phyloP scores from a whole-genome alignment of 2,888 invertebrate genomes.

The Trichogramma dendrolimi region DNA sequence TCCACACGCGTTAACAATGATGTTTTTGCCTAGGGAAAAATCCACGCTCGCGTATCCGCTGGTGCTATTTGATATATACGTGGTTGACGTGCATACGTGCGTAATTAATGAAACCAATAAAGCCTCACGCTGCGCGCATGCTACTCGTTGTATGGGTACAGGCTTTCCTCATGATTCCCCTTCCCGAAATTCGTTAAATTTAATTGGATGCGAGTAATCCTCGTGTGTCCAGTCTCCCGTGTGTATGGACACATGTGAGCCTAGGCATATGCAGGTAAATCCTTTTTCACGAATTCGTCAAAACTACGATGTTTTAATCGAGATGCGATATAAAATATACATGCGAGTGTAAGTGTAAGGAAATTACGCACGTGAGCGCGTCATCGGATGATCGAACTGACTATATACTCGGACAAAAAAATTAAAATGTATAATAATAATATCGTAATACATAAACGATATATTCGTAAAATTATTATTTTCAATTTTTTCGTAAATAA shows the following conservation, averaged over 20 bases:
- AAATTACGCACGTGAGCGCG: conserved; percentile 27
- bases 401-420: too few species aligned
- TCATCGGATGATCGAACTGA: conserved; percentile 16
- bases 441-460: too few species aligned
- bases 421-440: too few species aligned
- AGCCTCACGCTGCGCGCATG: conserved; percentile 35
- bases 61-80: neutral
- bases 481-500: too few species aligned
- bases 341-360: neutral
- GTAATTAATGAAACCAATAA: conserved; percentile 51
- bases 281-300: conserved; percentile 2
- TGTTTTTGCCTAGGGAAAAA: too few species aligned
- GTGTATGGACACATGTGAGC: neutral
- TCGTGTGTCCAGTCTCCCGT: neutral
- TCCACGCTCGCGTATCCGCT: neutral
- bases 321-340: neutral
- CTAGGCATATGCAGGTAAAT: neutral
- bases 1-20: too few species aligned
- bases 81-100: conserved; percentile 34
- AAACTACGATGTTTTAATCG: conserved; percentile 13
- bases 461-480: too few species aligned
- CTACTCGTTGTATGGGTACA: conserved; percentile 5
- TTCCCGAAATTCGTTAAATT: conserved; percentile 49
- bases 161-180: neutral
- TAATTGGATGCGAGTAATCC: conserved; percentile 50